These are phyloP conservation scores for Matsumyia berberina DNA, from an alignment of 2,888 invertebrate genomes.

Conservation along the genomic window DNA sequence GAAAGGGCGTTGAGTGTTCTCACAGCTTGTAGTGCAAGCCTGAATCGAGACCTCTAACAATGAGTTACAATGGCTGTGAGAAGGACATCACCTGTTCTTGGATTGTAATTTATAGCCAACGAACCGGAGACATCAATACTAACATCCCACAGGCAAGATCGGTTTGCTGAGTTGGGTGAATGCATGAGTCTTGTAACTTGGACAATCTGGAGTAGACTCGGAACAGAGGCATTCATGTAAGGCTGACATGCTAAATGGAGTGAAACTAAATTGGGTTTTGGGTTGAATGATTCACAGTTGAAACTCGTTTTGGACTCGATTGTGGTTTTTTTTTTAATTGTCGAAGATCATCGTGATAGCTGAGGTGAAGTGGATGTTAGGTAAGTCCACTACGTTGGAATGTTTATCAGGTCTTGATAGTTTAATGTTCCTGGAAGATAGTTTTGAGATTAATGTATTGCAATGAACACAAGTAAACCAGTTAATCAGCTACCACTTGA, in stretches of 20 bases:
- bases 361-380: slow-evolving; percentile 22
- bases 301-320: no score
- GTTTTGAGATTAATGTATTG: slow-evolving; percentile 1
- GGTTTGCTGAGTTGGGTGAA: slow-evolving; percentile 32
- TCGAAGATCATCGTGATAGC: slow-evolving; percentile 52
- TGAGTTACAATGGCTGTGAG: slow-evolving; percentile 60
- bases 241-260: slow-evolving; percentile 53
- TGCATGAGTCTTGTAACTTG: slow-evolving; percentile 22
- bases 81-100: slow-evolving; percentile 70
- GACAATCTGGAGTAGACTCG: slow-evolving; percentile 46
- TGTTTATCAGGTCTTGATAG: slow-evolving; percentile 39
- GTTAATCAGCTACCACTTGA: background rate
- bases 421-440: slow-evolving; percentile 25
- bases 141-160: slow-evolving; percentile 54
- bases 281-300: slow-evolving; percentile 61
- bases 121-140: slow-evolving; percentile 55
- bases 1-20: slow-evolving; percentile 63
- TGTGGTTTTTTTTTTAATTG: slow-evolving; percentile 66
- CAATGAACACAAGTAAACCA: background rate
- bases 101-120: slow-evolving; percentile 61
- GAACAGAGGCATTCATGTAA: slow-evolving; percentile 60
- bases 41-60: slow-evolving; percentile 53
- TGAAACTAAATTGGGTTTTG: slow-evolving; percentile 59
- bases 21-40: slow-evolving; percentile 59
- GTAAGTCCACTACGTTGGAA: slow-evolving; percentile 32